These are phyloP conservation scores for Darevskia mixta DNA, from an alignment of 2,797 vertebrate genomes.

Conservation along the genomic window DNA sequence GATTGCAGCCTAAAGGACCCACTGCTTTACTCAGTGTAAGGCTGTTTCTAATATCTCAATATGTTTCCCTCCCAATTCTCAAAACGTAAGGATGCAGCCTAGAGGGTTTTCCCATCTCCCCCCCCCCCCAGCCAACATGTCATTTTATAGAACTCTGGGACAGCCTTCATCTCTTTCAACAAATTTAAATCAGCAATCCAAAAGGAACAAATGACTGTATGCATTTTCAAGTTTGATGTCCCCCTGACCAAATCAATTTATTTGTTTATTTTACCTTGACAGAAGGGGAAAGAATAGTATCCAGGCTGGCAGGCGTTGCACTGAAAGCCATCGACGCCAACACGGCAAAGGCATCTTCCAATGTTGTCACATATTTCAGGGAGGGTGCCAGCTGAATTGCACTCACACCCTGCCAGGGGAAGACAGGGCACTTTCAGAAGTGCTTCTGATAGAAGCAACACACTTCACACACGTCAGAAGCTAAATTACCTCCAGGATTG, in stretches of 20 bases:
- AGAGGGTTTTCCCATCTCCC: not conserved
- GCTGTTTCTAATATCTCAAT: not conserved
- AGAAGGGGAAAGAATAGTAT: slow-evolving; percentile 85
- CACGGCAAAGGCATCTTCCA: slow-evolving; percentile 87
- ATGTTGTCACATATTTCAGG: slow-evolving; percentile 78
- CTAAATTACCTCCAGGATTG: not conserved
- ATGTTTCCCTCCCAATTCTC: not conserved
- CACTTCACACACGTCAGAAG: too few species aligned
- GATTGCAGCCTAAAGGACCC: not conserved
- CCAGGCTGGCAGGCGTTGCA: slow-evolving; percentile 85
- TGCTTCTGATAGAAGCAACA: not conserved
- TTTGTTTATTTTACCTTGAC: slow-evolving; percentile 80
- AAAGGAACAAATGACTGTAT: not conserved
- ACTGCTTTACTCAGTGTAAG: not conserved
- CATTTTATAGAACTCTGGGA: not conserved
- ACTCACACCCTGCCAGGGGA: slow-evolving; percentile 81
- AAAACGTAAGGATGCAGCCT: not conserved
- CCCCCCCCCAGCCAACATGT: not conserved
- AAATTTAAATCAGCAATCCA: not conserved
- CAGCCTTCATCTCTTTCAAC: not conserved
- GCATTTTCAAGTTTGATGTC: not conserved
- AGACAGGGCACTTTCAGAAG: slow-evolving; percentile 17
- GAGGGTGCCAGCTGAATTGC: slow-evolving; percentile 81
- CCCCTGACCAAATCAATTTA: slow-evolving; percentile 18
- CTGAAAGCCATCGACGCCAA: slow-evolving; percentile 77